These are phyloP conservation scores for Drosophila macrospina DNA, from an alignment of 2,888 invertebrate species.

Conservation along the genomic window DNA sequence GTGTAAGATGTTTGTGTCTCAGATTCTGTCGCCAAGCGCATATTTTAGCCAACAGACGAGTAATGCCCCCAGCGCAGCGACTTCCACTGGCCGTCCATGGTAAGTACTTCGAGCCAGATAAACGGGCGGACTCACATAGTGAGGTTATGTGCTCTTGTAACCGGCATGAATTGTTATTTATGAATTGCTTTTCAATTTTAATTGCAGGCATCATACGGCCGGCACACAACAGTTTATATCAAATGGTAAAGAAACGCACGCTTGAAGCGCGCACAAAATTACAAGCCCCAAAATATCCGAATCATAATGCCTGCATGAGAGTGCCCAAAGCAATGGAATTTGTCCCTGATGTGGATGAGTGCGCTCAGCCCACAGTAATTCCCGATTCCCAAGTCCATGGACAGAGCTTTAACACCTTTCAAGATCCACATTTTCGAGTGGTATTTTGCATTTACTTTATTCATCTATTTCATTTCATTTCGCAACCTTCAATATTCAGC, in stretches of 20 bases:
- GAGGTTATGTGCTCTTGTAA: constrained; percentile 42
- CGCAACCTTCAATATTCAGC: background rate
- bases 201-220: constrained; percentile 60
- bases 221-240: constrained; percentile 76
- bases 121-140: constrained; percentile 3
- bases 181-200: constrained; percentile 7
- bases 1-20: constrained; percentile 64
- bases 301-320: constrained; percentile 68
- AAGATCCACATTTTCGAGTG: constrained; percentile 51
- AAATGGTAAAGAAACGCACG: constrained; percentile 84
- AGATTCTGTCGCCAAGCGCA: constrained; percentile 77
- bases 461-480: background rate
- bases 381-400: constrained; percentile 4
- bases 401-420: constrained; percentile 5
- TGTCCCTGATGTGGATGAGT: constrained; percentile 39
- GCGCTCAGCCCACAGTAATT: background rate
- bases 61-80: constrained; percentile 35
- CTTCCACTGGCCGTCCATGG: constrained; percentile 49
- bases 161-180: constrained; percentile 26
- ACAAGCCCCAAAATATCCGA: constrained; percentile 75
- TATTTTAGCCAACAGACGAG: constrained; percentile 66
- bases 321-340: constrained; percentile 46
- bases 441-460: constrained; percentile 37
- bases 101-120: constrained; percentile 39
- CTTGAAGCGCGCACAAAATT: constrained; percentile 82